Percentiles rank a stretch among this genome's conserved stretches.
Evolutionary conservation across 2,113 vertebrate species (phyloP).

Genomic region (Chascanopsetta lugubris): DNA sequence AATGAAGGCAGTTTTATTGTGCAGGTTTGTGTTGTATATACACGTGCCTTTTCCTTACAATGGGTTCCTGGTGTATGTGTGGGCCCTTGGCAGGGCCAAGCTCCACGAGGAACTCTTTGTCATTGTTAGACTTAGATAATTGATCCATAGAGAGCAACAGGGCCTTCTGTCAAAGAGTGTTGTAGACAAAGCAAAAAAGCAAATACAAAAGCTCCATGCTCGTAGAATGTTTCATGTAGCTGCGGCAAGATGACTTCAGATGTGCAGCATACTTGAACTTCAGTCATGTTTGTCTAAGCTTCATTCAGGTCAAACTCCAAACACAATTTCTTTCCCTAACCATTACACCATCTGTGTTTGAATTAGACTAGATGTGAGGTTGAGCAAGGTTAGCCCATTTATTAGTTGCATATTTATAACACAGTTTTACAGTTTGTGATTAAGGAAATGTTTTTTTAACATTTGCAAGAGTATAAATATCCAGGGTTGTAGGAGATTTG

Average conservation of each 20-base stretch:
- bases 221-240: constrained; percentile 57
- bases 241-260: constrained; percentile 44
- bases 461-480: constrained; percentile 14
- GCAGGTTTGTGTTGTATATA: constrained; percentile 55
- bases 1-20: constrained; percentile 62
- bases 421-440: constrained; percentile 1
- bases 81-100: constrained; percentile 37
- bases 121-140: constrained; percentile 75
- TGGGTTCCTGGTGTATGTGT: constrained; percentile 53
- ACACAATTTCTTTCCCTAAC: constrained; percentile 37
- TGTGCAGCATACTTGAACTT: constrained; percentile 52
- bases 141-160: constrained; percentile 66
- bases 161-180: constrained; percentile 61
- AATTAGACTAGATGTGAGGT: constrained; percentile 17
- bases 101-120: constrained; percentile 68
- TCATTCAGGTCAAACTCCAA: constrained; percentile 44
- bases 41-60: constrained; percentile 62
- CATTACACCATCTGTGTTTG: constrained; percentile 16
- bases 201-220: constrained; percentile 36
- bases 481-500: too few species aligned
- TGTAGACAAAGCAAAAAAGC: constrained; percentile 36
- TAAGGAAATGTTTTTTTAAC: neutral
- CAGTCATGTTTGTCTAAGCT: constrained; percentile 44
- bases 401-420: neutral
- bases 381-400: constrained; percentile 4